phyloP scores from a whole-genome alignment of 1,140 invertebrate species.

The Heterodera schachtii region DNA sequence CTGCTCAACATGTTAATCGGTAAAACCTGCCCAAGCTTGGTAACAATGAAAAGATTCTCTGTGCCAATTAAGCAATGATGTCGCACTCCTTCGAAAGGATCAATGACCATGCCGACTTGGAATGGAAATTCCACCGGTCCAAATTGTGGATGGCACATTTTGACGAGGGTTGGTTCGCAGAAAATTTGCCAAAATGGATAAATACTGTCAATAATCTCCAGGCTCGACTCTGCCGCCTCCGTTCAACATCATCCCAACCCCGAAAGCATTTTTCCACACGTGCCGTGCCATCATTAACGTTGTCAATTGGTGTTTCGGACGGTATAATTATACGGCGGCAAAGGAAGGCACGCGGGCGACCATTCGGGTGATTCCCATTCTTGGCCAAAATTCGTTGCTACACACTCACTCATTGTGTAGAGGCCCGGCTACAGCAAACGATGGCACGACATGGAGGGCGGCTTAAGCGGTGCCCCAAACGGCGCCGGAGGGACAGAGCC shows the following conservation, averaged over 20 bases:
- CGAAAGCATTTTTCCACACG: conserved; percentile 70
- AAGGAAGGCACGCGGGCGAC: conserved; percentile 58
- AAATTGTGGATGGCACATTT: conserved; percentile 73
- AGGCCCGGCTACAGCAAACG: conserved; percentile 61
- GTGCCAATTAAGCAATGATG: conserved; percentile 69
- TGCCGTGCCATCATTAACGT: conserved; percentile 56
- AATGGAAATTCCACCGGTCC: conserved; percentile 72
- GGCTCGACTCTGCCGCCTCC: conserved; percentile 71
- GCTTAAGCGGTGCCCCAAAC: conserved; percentile 13
- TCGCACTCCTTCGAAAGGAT: conserved; percentile 72
- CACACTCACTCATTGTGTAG: conserved; percentile 37
- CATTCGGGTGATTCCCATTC: conserved; percentile 48
- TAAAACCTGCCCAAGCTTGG: neutral
- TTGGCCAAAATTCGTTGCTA: conserved; percentile 2
- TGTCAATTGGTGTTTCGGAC: conserved; percentile 56
- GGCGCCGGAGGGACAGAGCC: conserved; percentile 16
- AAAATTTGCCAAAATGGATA: neutral
- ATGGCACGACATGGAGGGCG: conserved; percentile 52
- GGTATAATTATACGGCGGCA: conserved; percentile 49
- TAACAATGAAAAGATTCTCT: conserved; percentile 64
- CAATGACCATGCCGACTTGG: conserved; percentile 71
- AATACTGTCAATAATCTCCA: conserved; percentile 63
- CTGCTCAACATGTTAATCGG: conserved; percentile 70
- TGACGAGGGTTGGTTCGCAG: conserved; percentile 30
- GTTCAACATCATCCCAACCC: conserved; percentile 71